phyloP scores from a whole-genome alignment of 2,888 invertebrate genomes.

The Campaea margaritaria region DNA sequence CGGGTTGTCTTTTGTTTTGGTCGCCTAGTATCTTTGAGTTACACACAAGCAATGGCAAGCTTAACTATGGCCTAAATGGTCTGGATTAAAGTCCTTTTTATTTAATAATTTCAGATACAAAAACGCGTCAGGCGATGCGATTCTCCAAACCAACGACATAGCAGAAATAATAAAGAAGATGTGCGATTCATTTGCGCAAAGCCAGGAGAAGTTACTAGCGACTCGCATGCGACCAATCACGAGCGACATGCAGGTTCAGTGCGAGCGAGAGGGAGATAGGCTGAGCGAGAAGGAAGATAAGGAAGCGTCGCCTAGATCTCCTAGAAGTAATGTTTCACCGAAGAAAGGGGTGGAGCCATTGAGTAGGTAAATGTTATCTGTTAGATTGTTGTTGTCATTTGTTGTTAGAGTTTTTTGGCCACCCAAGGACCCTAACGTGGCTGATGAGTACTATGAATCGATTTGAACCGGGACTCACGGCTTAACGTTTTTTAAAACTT shows the following conservation, averaged over 20 bases:
- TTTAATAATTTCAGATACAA: conserved; percentile 59
- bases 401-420: too few relatives aligned
- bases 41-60: background rate
- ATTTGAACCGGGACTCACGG: too few relatives aligned
- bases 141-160: conserved; percentile 70
- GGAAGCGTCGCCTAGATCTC: conserved; percentile 16
- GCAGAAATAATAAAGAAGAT: conserved; percentile 73
- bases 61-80: background rate
- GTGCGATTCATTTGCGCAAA: conserved; percentile 71
- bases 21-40: too few relatives aligned
- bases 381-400: too few relatives aligned
- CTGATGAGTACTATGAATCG: too few relatives aligned
- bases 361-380: too few relatives aligned
- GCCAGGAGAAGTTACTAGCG: conserved; percentile 65
- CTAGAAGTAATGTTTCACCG: conserved; percentile 14
- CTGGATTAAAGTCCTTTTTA: background rate
- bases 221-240: conserved; percentile 50
- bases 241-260: conserved; percentile 73
- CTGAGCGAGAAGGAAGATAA: conserved; percentile 18
- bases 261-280: conserved; percentile 44
- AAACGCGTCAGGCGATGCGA: conserved; percentile 68
- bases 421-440: too few relatives aligned
- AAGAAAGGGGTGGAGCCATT: conserved; percentile 29
- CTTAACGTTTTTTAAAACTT: too few relatives aligned
- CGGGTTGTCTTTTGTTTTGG: too few relatives aligned